These are phyloP conservation scores for Scaptomyza reducta DNA, from an alignment of 2,888 invertebrate species.

Conservation along the genomic window DNA sequence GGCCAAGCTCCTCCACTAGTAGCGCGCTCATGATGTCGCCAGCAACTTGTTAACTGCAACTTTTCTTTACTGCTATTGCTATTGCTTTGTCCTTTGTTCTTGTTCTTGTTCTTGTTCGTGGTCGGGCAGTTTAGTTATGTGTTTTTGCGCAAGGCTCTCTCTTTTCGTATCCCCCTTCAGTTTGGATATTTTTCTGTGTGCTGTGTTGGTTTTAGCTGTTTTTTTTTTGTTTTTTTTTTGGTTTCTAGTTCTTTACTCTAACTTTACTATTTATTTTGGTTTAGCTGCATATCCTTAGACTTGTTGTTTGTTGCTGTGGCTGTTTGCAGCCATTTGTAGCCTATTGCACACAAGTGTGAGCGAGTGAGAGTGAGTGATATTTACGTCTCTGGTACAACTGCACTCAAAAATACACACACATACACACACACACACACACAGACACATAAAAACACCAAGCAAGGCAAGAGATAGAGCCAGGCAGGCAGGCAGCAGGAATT, in stretches of 20 bases:
- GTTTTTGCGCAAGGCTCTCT: background rate
- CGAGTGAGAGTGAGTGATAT: constrained; percentile 12
- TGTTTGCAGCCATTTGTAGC: constrained; percentile 34
- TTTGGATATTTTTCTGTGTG: constrained; percentile 1
- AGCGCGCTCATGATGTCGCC: constrained; percentile 47
- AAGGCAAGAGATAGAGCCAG: constrained; percentile 10
- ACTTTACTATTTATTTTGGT: constrained; percentile 34
- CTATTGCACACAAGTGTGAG: constrained; percentile 34
- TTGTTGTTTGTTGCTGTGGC: constrained; percentile 24
- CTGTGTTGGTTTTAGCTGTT: constrained; percentile 5
- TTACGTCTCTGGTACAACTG: constrained; percentile 24
- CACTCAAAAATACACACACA: constrained; percentile 15
- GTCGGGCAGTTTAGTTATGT: constrained; percentile 2
- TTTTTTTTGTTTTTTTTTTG: constrained; percentile 12
- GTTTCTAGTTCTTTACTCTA: constrained; percentile 38
- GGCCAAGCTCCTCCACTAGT: constrained; percentile 54
- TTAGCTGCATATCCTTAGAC: constrained; percentile 42
- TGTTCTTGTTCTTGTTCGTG: constrained; percentile 4
- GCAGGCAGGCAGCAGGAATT: constrained; percentile 6
- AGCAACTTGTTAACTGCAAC: constrained; percentile 16
- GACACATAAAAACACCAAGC: constrained; percentile 6
- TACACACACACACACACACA: background rate
- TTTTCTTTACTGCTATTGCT: constrained; percentile 3
- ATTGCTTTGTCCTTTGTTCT: too few species aligned
- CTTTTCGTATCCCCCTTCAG: background rate